Evolutionary conservation across 2,797 vertebrate species (phyloP).

Genomic region (Myotis vivesi): DNA sequence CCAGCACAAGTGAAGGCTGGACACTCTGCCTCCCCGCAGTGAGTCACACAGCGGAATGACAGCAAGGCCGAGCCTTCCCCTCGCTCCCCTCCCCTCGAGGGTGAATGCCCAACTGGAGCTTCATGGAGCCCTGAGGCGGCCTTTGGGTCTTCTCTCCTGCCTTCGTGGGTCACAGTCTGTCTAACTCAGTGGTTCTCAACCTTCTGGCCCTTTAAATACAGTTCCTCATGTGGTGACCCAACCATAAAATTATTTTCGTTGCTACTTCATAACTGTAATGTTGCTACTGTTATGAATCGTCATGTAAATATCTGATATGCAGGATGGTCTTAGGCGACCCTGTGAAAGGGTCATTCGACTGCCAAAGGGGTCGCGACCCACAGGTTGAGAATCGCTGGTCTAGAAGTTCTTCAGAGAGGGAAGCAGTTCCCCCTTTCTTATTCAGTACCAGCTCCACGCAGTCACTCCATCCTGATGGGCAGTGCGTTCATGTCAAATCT

Average conservation of each 20-base stretch:
- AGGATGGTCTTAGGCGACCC: too few relatives aligned
- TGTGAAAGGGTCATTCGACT: too few relatives aligned
- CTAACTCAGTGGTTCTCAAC: too few relatives aligned
- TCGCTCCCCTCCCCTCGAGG: not conserved
- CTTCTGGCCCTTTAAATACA: too few relatives aligned
- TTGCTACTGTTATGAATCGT: too few relatives aligned
- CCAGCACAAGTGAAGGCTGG: not conserved
- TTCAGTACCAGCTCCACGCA: rapidly evolving
- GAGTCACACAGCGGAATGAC: not conserved
- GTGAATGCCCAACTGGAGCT: not conserved
- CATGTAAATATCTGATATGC: too few relatives aligned
- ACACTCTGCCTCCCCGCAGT: rapidly evolving
- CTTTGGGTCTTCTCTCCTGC: not conserved
- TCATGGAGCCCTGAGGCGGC: not conserved
- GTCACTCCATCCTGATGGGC: not conserved
- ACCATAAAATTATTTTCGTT: too few relatives aligned
- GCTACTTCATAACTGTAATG: too few relatives aligned
- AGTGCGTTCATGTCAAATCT: not conserved
- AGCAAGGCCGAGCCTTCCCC: not conserved
- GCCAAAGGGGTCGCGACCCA: too few relatives aligned
- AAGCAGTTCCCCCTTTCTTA: not conserved
- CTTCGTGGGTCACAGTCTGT: not conserved
- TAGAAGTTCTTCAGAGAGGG: not conserved
- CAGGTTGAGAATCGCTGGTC: too few relatives aligned
- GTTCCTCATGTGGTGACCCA: too few relatives aligned